phyloP scores from a whole-genome alignment of 2,113 vertebrate genomes.

The Oreochromis aureus region DNA sequence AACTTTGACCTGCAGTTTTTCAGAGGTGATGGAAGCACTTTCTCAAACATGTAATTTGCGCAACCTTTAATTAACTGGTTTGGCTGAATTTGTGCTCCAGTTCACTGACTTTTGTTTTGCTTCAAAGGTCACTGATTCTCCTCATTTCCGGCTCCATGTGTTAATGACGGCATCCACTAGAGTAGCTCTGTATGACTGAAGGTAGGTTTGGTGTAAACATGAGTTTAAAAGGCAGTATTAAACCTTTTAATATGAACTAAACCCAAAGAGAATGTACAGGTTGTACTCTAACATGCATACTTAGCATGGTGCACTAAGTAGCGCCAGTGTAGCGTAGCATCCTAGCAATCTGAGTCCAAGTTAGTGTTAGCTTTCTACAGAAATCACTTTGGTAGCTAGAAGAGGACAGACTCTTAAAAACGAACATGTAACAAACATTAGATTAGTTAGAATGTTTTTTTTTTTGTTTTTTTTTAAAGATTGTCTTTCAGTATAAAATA shows the following conservation, averaged over 20 bases:
- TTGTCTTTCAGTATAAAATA: neutral
- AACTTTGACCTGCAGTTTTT: neutral
- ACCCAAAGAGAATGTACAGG: neutral
- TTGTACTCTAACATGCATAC: neutral
- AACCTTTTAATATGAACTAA: neutral
- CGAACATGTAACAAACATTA: neutral
- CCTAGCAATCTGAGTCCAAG: neutral
- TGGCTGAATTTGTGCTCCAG: neutral
- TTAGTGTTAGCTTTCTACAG: neutral
- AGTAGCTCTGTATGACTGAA: neutral
- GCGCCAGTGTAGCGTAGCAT: neutral
- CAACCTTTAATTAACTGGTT: neutral
- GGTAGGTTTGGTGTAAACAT: neutral
- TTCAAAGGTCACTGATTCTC: neutral
- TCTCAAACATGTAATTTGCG: neutral
- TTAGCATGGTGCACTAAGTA: neutral
- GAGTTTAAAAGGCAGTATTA: neutral
- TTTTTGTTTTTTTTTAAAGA: neutral
- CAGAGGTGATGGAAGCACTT: neutral
- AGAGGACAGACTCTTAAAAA: neutral
- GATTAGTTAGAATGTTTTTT: neutral
- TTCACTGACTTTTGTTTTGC: neutral
- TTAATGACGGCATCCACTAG: neutral
- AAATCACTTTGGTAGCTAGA: neutral
- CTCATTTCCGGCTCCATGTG: fast-evolving